phyloP scores from a whole-genome alignment of 2,797 vertebrate species.

The Pempheris klunzingeri region DNA sequence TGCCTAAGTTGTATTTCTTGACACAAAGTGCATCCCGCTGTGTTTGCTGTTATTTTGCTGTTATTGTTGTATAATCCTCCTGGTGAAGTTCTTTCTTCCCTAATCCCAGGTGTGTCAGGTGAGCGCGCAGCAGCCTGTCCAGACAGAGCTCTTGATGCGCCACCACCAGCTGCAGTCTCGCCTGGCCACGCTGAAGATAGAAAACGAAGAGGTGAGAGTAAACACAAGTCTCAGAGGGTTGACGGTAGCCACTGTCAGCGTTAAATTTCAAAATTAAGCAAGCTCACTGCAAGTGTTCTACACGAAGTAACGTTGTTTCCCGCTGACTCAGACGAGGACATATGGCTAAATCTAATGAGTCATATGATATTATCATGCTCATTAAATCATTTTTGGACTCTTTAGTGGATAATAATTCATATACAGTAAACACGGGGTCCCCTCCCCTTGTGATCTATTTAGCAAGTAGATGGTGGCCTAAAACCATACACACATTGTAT shows the following conservation, averaged over 20 bases:
- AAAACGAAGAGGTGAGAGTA: conserved; percentile 95
- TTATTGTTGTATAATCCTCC: conserved; percentile 11
- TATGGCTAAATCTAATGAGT: conserved; percentile 1
- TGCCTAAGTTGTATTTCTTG: not conserved
- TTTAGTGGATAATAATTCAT: too few relatives aligned
- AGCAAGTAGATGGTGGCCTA: not conserved
- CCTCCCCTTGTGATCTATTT: too few relatives aligned
- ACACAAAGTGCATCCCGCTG: not conserved
- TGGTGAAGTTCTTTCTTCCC: conserved; percentile 24
- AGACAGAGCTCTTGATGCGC: conserved; percentile 96
- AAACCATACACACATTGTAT: not conserved
- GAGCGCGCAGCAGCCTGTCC: conserved; percentile 97
- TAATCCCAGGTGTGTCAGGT: conserved; percentile 93
- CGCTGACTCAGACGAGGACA: not conserved
- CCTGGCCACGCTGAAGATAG: conserved; percentile 96
- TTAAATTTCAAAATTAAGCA: conserved; percentile 22
- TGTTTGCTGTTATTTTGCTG: conserved; percentile 12
- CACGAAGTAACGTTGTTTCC: not conserved
- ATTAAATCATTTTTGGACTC: not conserved
- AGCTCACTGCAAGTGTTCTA: not conserved
- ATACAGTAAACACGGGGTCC: too few relatives aligned
- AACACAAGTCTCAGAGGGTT: not conserved
- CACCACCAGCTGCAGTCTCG: conserved; percentile 99
- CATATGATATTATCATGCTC: not conserved
- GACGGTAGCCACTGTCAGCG: conserved; percentile 15